Evolutionary conservation across 1,140 invertebrate species (phyloP), one percentile per base, ranked within the genome.

Genomic region (Protaetia brevitarsis): DNA sequence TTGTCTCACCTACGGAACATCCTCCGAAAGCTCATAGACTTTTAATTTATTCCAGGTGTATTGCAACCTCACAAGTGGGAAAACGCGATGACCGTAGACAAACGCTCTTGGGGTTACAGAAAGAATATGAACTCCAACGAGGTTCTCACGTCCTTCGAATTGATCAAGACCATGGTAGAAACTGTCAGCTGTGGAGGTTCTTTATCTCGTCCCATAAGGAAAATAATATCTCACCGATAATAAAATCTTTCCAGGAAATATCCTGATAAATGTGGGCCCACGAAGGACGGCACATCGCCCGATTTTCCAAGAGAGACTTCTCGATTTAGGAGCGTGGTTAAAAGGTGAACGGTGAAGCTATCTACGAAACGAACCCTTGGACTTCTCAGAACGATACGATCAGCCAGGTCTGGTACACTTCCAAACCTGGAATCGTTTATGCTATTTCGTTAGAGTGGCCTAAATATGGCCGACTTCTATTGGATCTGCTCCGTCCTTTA

Each of bases 261-360:
- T 94, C 6, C 76, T 97, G 5, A 87, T 97, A 71, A 97, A 97
- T 77, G 85, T 97, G 94, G 95, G 0, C 95, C 95, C 7, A 94
- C 94, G 0, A 90, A 89, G 73, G 91, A 95, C 71, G 96, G 96
- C 2, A 88, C 85, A 2, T 64, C 74, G 83, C n/a, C 91, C 94
- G 7, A 93, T 98, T 73, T 96, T 93, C 79, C 88, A 97, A 82
- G 94, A 98, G 74, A 82, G 95, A 65, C 81, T 98, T 0, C 75
- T 83, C 16, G 79, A 84, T 36, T 82, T 92, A 63, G 91, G 91
- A 65, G 76, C 81, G 41, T 97, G 95, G 94, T 78, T 98, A 4
- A 72, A n/a, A 82, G 8, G 78, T 90, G 1, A 97, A 97, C 76
- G 94, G 93, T 2, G 91, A 96, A 77, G 93, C 92, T 0, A 94